These are phyloP conservation scores for Prunella strophiata DNA, from an alignment of 2,797 vertebrate species.

Conservation along the genomic window DNA sequence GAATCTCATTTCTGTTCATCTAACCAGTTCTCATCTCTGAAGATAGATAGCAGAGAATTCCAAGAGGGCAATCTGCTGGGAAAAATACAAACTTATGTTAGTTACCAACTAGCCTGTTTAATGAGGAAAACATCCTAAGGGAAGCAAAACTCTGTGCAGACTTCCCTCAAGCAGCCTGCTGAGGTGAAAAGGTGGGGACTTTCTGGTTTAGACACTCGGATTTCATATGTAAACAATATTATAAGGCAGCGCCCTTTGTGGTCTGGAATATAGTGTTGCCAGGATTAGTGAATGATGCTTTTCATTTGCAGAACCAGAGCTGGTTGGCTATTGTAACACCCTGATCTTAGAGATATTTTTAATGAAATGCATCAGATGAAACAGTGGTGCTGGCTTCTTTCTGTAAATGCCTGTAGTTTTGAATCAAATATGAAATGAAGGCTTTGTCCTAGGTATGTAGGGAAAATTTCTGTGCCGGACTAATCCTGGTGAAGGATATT, in stretches of 20 bases:
- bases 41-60: background rate
- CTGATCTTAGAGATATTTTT: background rate
- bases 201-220: background rate
- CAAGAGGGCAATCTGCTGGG: background rate
- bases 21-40: background rate
- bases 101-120: background rate
- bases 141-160: background rate
- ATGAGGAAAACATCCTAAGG: background rate
- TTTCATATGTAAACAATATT: background rate
- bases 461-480: background rate
- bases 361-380: background rate
- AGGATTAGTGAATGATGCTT: background rate
- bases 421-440: background rate
- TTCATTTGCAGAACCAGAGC: background rate
- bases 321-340: background rate
- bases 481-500: background rate
- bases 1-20: slow-evolving; percentile 25
- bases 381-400: background rate
- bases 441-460: background rate
- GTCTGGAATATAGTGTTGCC: background rate
- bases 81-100: background rate
- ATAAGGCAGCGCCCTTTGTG: background rate
- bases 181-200: background rate
- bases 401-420: background rate
- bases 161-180: background rate